Evolutionary conservation across 2,888 invertebrate genomes (phyloP).

Genomic region (Drosophila prolongata): DNA sequence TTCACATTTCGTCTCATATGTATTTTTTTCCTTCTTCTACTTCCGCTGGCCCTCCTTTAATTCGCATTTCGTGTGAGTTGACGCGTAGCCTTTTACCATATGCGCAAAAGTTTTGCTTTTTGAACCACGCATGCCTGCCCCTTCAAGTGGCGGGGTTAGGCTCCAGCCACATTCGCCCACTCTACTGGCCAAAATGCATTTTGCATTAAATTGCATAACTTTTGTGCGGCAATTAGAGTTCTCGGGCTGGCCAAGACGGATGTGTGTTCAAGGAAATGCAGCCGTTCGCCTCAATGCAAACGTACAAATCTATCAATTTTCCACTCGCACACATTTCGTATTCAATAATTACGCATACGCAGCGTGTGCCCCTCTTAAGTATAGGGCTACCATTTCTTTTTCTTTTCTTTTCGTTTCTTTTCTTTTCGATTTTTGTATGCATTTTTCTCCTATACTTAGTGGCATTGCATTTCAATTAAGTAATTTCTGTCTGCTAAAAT

Average conservation of each 20-base stretch:
- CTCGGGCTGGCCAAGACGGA: conserved; percentile 26
- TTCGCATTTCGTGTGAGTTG: conserved; percentile 80
- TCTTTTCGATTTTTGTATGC: not conserved
- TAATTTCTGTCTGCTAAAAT: conserved; percentile 68
- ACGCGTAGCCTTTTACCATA: conserved; percentile 76
- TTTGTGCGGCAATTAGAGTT: conserved; percentile 73
- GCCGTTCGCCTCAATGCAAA: conserved; percentile 50
- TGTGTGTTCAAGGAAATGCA: conserved; percentile 28
- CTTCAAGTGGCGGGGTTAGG: conserved; percentile 60
- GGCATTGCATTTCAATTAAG: conserved; percentile 69
- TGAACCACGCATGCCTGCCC: conserved; percentile 73
- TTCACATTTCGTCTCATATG: conserved; percentile 9
- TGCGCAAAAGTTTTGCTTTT: conserved; percentile 75
- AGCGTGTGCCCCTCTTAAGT: conserved; percentile 42
- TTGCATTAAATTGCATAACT: conserved; percentile 80
- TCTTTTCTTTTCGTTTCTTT: conserved; percentile 24
- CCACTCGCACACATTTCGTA: conserved; percentile 42
- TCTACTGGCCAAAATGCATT: conserved; percentile 54
- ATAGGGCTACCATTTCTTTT: conserved; percentile 29
- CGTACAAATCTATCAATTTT: conserved; percentile 74
- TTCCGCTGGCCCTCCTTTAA: conserved; percentile 51
- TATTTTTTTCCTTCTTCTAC: conserved; percentile 6
- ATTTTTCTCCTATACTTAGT: conserved; percentile 30
- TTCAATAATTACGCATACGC: conserved; percentile 72
- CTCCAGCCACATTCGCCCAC: conserved; percentile 17